These are phyloP conservation scores for Melanotus villosus DNA, from an alignment of 2,888 invertebrate species.

Conservation along the genomic window DNA sequence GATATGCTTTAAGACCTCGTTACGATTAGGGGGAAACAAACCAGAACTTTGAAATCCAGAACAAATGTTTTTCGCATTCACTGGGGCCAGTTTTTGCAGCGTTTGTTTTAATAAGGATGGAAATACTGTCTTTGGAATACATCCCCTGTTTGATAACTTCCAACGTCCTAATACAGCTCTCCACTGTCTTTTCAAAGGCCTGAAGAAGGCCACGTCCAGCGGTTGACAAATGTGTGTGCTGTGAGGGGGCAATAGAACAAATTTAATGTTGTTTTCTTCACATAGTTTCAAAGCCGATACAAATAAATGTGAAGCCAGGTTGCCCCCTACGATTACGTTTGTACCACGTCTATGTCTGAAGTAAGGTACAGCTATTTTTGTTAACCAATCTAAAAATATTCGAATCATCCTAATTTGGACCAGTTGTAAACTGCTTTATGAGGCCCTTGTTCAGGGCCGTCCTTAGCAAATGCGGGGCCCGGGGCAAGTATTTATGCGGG, in stretches of 20 bases:
- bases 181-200: neutral
- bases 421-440: no score
- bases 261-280: neutral
- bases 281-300: neutral
- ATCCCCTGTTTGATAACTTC: neutral
- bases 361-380: neutral
- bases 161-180: neutral
- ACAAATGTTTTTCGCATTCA: neutral
- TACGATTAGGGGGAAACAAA: no score
- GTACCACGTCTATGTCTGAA: neutral
- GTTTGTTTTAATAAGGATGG: neutral
- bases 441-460: no score
- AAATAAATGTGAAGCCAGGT: neutral
- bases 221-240: neutral
- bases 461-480: no score
- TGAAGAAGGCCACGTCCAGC: constrained; percentile 3
- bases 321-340: neutral
- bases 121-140: neutral
- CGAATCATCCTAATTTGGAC: no score
- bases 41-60: no score
- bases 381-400: no score
- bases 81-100: neutral
- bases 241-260: neutral
- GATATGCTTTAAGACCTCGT: no score
- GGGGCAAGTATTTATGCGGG: no score